These are phyloP conservation scores for Aporophyla nigra DNA, from an alignment of 2,888 invertebrate genomes.

Conservation along the genomic window DNA sequence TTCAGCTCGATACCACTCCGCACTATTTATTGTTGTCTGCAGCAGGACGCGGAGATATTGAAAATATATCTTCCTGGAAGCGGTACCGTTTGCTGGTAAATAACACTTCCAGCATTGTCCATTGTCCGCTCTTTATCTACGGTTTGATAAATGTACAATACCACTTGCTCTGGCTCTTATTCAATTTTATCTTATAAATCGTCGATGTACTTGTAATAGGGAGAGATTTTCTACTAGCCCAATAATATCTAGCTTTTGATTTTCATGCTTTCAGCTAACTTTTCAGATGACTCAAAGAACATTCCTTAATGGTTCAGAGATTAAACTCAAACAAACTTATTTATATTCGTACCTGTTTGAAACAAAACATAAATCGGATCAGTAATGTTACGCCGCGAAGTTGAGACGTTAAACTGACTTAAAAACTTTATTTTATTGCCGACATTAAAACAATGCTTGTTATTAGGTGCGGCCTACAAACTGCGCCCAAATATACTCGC, in stretches of 20 bases:
- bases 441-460: conserved; percentile 6
- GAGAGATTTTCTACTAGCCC: not conserved
- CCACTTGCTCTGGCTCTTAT: not conserved
- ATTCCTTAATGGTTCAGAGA: not conserved
- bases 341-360: not conserved
- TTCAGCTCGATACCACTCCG: conserved; percentile 12
- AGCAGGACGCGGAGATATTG: conserved; percentile 31
- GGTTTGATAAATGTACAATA: conserved; percentile 7
- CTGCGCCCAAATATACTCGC: not conserved
- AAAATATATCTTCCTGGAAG: conserved; percentile 34
- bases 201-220: not conserved
- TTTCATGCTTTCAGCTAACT: not conserved
- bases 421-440: conserved; percentile 15
- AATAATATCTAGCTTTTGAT: not conserved
- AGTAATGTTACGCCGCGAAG: not conserved
- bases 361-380: conserved; percentile 11
- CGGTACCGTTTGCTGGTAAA: conserved; percentile 25
- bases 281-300: not conserved
- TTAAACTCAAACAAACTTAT: not conserved
- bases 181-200: conserved; percentile 2
- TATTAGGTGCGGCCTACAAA: not conserved
- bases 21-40: conserved; percentile 38
- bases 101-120: conserved; percentile 17
- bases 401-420: conserved; percentile 15
- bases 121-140: conserved; percentile 10